Evolutionary conservation across 2,113 vertebrate genomes (phyloP).

Genomic region (human (Homo sapiens)): GRCh38 chrX:131023501-131024000

Average conservation of each 20-base stretch:
- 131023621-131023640: not conserved
- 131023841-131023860: not conserved
- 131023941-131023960: not conserved
- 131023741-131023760: not conserved
- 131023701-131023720: constrained; percentile 20
- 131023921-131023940: not conserved
- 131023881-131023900: constrained; percentile 11
- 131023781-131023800: constrained; percentile 25
- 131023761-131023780: not conserved
- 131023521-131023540: not conserved
- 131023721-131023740: constrained; percentile 2
- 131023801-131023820: not conserved
- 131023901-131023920: not conserved
- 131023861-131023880: not conserved
- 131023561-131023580: not conserved
- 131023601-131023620: not conserved
- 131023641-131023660: not conserved
- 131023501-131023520: not conserved
- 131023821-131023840: constrained; percentile 4
- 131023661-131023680: not conserved
- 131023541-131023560: not conserved
- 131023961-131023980: constrained; percentile 1
- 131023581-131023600: not conserved
- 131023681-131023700: not conserved
- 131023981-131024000: not conserved